Conservation (phyloP, 1,140 invertebrate species). For the Maniola jurtina region DNA sequence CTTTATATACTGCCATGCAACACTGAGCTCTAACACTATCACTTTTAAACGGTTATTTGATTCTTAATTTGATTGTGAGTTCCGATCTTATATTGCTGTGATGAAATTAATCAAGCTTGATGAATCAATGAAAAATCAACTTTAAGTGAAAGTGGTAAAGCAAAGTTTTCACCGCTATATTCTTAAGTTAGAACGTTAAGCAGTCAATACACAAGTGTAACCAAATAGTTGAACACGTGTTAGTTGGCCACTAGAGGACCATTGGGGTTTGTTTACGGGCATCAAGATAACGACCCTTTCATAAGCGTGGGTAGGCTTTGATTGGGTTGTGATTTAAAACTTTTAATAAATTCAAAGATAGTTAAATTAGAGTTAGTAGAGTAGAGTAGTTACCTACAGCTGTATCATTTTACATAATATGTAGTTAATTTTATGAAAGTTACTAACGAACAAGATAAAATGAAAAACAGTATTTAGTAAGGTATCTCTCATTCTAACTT, state of each 20-base stretch:
- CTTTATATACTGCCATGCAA: conserved; percentile 8
- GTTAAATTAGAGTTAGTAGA: no score
- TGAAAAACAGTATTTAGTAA: no score
- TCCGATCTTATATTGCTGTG: not conserved
- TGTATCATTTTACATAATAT: no score
- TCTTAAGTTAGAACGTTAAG: conserved; percentile 16
- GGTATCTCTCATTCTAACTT: no score
- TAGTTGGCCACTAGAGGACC: conserved; percentile 59
- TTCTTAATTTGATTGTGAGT: not conserved
- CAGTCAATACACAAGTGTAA: conserved; percentile 31
- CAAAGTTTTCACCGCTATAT: conserved; percentile 11
- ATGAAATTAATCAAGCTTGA: conserved; percentile 12
- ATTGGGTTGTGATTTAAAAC: conserved; percentile 12
- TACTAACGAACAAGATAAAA: no score
- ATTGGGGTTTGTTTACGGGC: conserved; percentile 56
- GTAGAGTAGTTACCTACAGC: no score
- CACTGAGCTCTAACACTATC: not conserved
- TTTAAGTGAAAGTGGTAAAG: conserved; percentile 13
- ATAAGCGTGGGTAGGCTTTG: conserved; percentile 23
- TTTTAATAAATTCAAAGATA: not conserved
- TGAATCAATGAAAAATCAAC: conserved; percentile 18
- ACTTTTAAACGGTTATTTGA: not conserved
- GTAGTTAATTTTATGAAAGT: no score
- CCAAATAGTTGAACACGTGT: conserved; percentile 63
- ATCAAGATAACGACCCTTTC: conserved; percentile 46